Conservation (phyloP, 2,888 invertebrate species). For the Rhimphoctona megacephalus region DNA sequence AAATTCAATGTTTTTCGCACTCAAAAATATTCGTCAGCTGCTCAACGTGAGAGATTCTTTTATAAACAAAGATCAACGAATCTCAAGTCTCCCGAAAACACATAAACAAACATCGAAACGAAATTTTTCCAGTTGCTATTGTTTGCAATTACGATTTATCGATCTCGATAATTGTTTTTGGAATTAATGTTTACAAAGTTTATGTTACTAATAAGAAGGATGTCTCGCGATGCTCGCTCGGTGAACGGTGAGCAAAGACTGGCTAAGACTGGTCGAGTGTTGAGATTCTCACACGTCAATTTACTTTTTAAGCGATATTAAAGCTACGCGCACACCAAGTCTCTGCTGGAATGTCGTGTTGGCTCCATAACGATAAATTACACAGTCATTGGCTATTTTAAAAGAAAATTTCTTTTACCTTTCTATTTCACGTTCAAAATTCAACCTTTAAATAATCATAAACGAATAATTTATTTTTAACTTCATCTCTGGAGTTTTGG, state of each 20-base stretch:
- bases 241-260: conserved; percentile 62
- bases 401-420: not conserved
- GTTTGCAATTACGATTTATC: not conserved
- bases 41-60: not conserved
- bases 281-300: conserved; percentile 50
- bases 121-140: not conserved
- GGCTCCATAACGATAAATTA: not conserved
- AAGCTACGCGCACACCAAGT: conserved; percentile 49
- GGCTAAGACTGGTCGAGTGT: conserved; percentile 24
- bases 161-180: not conserved
- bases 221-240: conserved; percentile 53
- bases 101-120: not conserved
- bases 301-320: conserved; percentile 25
- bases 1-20: not conserved
- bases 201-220: not conserved
- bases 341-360: conserved; percentile 8
- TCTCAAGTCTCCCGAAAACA: not conserved
- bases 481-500: too few species aligned
- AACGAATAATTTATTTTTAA: not conserved
- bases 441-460: not conserved
- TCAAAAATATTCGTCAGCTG: not conserved
- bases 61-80: not conserved
- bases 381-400: conserved; percentile 20
- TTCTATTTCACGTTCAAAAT: not conserved
- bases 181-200: not conserved